phyloP scores from a whole-genome alignment of 2,113 vertebrate genomes.

The Lophochroa leadbeateri region DNA sequence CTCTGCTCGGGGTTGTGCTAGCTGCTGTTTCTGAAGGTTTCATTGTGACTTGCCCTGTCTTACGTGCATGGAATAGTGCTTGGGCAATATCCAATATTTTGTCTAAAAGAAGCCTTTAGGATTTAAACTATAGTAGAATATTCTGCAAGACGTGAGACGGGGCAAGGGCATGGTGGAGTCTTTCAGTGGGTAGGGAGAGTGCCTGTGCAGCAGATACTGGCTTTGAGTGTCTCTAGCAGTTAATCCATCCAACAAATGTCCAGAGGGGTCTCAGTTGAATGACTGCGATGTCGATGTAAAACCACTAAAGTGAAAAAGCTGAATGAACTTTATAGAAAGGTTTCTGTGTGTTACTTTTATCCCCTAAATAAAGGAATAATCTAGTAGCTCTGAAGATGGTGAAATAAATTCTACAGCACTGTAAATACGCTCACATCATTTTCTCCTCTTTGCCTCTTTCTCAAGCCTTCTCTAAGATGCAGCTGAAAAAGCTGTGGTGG shows the following conservation, averaged over 20 bases:
- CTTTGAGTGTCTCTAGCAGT: constrained; percentile 1
- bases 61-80: background rate
- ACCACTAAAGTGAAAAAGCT: background rate
- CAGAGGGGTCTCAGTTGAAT: background rate
- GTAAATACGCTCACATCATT: background rate
- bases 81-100: background rate
- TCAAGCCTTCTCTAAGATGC: background rate
- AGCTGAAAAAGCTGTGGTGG: background rate
- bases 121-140: background rate
- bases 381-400: background rate
- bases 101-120: background rate
- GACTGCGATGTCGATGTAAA: background rate
- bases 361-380: constrained; percentile 1
- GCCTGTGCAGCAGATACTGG: background rate
- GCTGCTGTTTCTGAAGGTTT: background rate
- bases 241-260: background rate
- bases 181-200: background rate
- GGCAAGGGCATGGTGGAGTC: background rate
- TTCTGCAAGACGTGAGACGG: background rate
- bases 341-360: background rate
- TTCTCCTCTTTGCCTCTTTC: background rate
- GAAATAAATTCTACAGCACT: background rate
- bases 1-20: background rate
- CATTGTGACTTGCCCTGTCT: background rate
- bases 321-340: background rate